Evolutionary conservation across 2,888 invertebrate genomes (phyloP).

Genomic region (Nebria salina): DNA sequence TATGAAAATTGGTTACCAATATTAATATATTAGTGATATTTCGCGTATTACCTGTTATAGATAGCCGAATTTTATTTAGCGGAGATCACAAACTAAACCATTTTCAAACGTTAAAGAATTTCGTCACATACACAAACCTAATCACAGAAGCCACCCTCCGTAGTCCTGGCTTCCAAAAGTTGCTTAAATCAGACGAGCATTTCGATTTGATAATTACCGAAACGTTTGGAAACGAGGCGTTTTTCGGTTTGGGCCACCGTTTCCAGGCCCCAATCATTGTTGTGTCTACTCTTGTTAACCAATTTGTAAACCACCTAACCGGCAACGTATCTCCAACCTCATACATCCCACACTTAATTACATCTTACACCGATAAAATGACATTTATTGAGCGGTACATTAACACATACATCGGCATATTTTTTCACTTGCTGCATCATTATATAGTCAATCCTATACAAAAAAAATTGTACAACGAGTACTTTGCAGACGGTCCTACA

Average conservation of each 20-base stretch:
- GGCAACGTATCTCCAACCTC: conserved; percentile 57
- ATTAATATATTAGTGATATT: too few species aligned
- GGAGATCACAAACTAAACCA: not conserved
- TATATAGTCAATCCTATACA: conserved; percentile 45
- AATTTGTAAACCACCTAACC: conserved; percentile 52
- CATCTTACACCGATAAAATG: conserved; percentile 55
- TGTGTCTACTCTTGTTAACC: conserved; percentile 54
- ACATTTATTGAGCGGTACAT: conserved; percentile 55
- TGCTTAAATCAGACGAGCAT: conserved; percentile 49
- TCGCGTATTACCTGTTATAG: not conserved
- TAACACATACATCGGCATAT: conserved; percentile 52
- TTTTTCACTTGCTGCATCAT: conserved; percentile 26
- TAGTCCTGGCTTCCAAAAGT: conserved; percentile 16
- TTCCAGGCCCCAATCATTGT: conserved; percentile 57
- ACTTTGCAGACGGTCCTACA: conserved; percentile 50
- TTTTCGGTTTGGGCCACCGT: conserved; percentile 56
- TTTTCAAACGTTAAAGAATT: not conserved
- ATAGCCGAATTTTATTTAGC: not conserved
- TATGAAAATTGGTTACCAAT: not conserved
- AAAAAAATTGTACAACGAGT: conserved; percentile 47
- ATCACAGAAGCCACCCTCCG: conserved; percentile 11
- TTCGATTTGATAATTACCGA: conserved; percentile 56
- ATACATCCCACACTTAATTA: conserved; percentile 55
- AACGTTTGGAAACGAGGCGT: conserved; percentile 56
- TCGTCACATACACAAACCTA: not conserved